Base-by-base conservation (phyloP, 2,797 vertebrate genomes). In the Silurus lanzhouensis region DNA sequence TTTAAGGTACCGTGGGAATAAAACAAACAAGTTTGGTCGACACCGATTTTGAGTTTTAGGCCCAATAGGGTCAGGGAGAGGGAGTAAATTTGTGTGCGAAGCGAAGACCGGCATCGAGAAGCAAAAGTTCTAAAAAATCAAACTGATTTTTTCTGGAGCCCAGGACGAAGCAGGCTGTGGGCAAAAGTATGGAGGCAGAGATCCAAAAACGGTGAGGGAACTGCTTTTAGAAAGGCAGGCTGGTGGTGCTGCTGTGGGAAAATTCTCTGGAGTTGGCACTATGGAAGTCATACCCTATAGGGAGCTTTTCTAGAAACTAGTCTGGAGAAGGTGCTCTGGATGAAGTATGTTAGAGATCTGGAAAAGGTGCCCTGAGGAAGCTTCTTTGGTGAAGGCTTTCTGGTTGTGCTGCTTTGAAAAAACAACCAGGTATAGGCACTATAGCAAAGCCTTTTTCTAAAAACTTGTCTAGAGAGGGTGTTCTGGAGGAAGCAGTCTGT, bases 1-100 rank as follows among this genome's bases (percentile, higher is more conserved):
- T 60, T 80, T 71, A 25, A 55, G 81, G 67, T 17, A 61, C 20
- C 20, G 7, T 74, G 13, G 57, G 68, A 83, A 83, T 27, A 63
- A 72, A 72, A 78, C 17, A 38, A 10, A 9, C 17, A 19, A 0
- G 8, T 66, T 38, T 38, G 0, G 5, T 77, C 2, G 15, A 44
- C 71, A 74, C 46, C 38, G 31, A 70, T 70, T 70, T 44, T 20
- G 13, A 74, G 13, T 52, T 52, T n/a, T 52, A 74, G 31, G 66
- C 27, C 27, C 2, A 0, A 13, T 12, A 55, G 13, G 17, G 6
- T 10, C 2, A 52, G 22, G 25, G 19, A 8, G 2, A 27, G 8
- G 15, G 52, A 19, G 25, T 57, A 61, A 57, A 44, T 13, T 13
- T 10, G 48, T 52, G 48, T 52, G 9, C 19, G 14, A n/a, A 46